Evolutionary conservation across 1,140 invertebrate genomes (phyloP), one percentile per base, ranked within the genome.

Genomic region (Eumaeus atala): DNA sequence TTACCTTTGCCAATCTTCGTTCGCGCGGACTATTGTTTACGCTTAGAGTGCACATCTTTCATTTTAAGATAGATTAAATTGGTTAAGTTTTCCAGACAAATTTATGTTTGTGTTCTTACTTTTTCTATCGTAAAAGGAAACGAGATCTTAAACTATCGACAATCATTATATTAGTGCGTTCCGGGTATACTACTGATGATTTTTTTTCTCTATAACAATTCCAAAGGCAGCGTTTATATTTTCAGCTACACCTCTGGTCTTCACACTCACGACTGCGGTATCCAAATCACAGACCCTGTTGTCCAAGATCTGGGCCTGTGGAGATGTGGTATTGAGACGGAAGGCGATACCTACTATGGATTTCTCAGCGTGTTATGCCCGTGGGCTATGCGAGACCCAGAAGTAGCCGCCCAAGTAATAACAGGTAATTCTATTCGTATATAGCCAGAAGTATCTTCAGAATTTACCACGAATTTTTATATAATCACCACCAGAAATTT

Each of bases 301-400:
- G 21, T 36, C 9, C 9, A 16, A 40, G 76, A 83, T 38, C 54
- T 79, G n/a, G 79, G 79, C 5, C 35, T 77, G 4, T 83, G 82
- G 82, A 70, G 82, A 0, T 85, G 82, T 36, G 73, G 59, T 10
- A 52, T 85, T 14, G 65, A 80, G 21, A 78, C 82, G 1, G 67
- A 60, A 6, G 17, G 47, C 0, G 66, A 76, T 2, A 71, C 53
- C 6, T 72, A 74, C 58, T 81, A 70, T 35, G 82, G 74, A 0
- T 81, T 80, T 62, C 54, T 83, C 0, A 52, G 36, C 7, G 76
- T 76, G 0, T 21, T 69, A 0, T 67, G 60, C 16, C 70, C 70
- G 0, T 77, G 66, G 66, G 58, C 61, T 7, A 59, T 74, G 61
- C 49, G 56, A 17, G 70, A 72, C 42, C 65, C 68, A 11, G 72